Conservation (phyloP, 2,888 invertebrate genomes). For the Ichneumoninae sp. region DNA sequence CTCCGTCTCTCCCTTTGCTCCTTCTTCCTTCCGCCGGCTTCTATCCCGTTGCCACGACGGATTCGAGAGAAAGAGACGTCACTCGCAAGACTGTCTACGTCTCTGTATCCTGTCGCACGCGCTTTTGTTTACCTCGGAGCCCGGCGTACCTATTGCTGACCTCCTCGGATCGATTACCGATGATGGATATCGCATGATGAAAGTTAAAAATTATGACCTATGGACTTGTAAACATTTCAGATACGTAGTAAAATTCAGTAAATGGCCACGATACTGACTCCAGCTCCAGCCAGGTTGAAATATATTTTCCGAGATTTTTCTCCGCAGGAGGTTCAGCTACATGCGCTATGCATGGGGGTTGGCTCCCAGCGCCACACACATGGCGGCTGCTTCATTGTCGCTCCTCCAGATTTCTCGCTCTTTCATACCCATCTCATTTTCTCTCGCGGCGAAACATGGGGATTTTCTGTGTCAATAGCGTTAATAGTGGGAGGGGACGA, state of each 20-base stretch:
- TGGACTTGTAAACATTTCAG: not conserved
- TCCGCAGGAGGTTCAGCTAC: constrained; percentile 1
- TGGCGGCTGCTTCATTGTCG: constrained; percentile 52
- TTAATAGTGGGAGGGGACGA: constrained; percentile 81
- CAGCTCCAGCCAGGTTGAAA: not conserved
- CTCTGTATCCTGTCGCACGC: constrained; percentile 49
- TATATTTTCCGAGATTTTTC: constrained; percentile 22
- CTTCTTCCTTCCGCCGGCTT: constrained; percentile 37
- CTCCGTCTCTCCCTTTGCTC: constrained; percentile 41
- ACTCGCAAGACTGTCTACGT: constrained; percentile 76
- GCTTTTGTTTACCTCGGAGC: constrained; percentile 50
- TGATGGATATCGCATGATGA: not conserved
- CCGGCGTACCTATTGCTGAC: constrained; percentile 1
- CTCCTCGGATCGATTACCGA: not conserved
- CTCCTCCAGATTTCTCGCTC: constrained; percentile 40
- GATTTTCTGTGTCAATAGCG: constrained; percentile 79
- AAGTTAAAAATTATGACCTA: not conserved
- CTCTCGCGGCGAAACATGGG: constrained; percentile 15
- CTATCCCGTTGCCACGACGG: constrained; percentile 51
- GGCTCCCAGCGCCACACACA: constrained; percentile 40
- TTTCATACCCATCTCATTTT: constrained; percentile 43
- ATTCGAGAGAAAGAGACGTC: constrained; percentile 71
- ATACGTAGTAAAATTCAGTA: not conserved
- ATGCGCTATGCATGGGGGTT: constrained; percentile 42
- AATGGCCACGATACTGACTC: not conserved